Percentiles rank a stretch among this genome's conserved stretches.
These are phyloP conservation scores for Globodera ellingtonae DNA, from an alignment of 1,140 invertebrate genomes.

Conservation along the genomic window DNA sequence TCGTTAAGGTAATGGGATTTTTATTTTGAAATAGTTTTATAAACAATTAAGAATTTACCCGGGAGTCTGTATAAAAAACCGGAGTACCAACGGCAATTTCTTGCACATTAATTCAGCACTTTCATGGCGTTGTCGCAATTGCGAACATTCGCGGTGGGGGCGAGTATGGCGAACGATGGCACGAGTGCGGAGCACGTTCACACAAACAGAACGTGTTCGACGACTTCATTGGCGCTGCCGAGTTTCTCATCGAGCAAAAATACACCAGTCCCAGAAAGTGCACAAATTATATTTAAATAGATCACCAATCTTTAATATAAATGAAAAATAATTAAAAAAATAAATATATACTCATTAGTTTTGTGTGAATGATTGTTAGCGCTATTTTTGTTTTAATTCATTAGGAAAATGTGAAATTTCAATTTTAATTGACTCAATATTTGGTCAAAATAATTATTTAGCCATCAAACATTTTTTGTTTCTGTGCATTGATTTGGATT, in stretches of 20 bases:
- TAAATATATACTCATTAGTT: neutral
- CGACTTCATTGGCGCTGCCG: conserved; percentile 90
- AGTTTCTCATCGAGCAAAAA: conserved; percentile 81
- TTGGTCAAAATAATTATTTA: too few species aligned
- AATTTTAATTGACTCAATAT: too few species aligned
- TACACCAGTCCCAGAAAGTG: conserved; percentile 77
- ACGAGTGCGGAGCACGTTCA: conserved; percentile 83
- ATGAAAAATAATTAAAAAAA: neutral
- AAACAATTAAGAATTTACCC: neutral
- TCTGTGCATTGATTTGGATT: neutral
- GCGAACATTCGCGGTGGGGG: conserved; percentile 89
- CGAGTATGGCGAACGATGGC: conserved; percentile 96
- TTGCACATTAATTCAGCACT: conserved; percentile 66
- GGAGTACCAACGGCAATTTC: too few species aligned
- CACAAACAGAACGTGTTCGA: conserved; percentile 98
- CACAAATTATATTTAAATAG: neutral
- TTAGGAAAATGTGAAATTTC: too few species aligned
- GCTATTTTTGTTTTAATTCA: too few species aligned
- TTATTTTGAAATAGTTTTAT: neutral
- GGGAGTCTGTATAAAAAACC: too few species aligned
- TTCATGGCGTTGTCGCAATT: conserved; percentile 84
- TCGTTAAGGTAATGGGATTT: conserved; percentile 73
- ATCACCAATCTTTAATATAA: neutral
- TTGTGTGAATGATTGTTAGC: neutral
- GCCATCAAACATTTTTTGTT: neutral